Percentiles rank a stretch among this genome's conserved stretches.
Conservation (phyloP, 2,888 invertebrate genomes). For the Digitonthophagus gazella region DNA sequence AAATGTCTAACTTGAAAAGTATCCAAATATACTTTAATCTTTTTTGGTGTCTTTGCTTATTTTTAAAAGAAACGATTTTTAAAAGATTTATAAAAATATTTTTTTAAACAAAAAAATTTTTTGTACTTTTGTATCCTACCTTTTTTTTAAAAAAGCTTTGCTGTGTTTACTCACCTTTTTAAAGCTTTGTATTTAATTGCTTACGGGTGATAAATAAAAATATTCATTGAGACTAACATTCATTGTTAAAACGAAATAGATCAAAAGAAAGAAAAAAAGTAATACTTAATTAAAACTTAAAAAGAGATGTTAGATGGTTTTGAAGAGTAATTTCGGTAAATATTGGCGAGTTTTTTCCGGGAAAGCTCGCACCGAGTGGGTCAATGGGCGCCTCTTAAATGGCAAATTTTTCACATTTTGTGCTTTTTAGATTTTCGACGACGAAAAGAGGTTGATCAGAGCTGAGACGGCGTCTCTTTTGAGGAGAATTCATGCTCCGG, state of each 20-base stretch:
- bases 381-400: background rate
- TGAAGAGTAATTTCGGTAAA: no score
- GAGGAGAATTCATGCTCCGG: conserved; percentile 71
- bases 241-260: background rate
- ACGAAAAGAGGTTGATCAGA: conserved; percentile 78
- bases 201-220: background rate
- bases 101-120: background rate
- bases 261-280: background rate
- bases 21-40: background rate
- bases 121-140: background rate
- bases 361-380: background rate
- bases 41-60: background rate
- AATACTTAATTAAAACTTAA: no score
- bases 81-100: background rate
- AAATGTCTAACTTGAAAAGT: conserved; percentile 12
- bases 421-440: conserved; percentile 71
- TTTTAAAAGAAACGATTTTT: background rate
- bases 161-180: background rate
- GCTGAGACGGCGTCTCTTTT: conserved; percentile 74
- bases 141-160: background rate
- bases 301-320: no score
- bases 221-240: background rate
- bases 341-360: background rate
- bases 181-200: background rate
- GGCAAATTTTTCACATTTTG: background rate